Base-by-base conservation (phyloP, 92 coral and sea anemone genomes). In the Meandrina meandrites region DNA sequence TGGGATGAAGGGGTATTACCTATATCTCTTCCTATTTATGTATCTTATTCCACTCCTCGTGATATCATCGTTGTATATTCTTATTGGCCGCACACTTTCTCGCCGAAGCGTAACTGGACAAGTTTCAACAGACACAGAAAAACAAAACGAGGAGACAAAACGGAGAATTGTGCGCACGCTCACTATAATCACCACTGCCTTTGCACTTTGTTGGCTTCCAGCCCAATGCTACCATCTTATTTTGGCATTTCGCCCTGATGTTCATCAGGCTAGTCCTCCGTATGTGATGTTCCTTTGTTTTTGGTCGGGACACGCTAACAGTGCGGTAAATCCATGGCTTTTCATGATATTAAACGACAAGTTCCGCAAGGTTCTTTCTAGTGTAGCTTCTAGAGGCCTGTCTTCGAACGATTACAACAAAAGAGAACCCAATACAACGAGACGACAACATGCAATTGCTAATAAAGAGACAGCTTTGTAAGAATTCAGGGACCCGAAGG, bases 141-240 rank as follows among this genome's bases (percentile, higher is more conserved):
- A 77, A 60, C 95, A 91, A 18, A 92, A 87, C 60, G 90, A 90
- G 36, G 60, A 30, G 21, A 90, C 91, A 51, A 92, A 89, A 75
- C 75, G 87, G 77, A 94, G 89, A 76, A 92, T 92, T 36, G 94
- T 90, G 56, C 90, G 91, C 72, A 90, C 84, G 94, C 86, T 92
- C 1, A 73, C 80, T 31, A 57, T 90, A 47, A 91, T 90, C n/a
- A 93, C 92, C 79, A 81, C 90, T 30, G 94, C 86, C 64, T 93
- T 93, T 75, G 96, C 96, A 36, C 15, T 94, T 79, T 92, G 94
- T 32, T 94, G 95, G 98, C 69, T 94, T 18, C 98, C 95, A 0
- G 80, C 98, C 0, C 94, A 94, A 18, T 32, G 84, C 28, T 90
- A 83, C 85, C 95, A 94, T 53, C 67, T 92, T 19, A 66, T 92